Percentiles rank a stretch among this genome's conserved stretches.
Evolutionary conservation across 2,113 vertebrate species (phyloP).

Genomic region (Pangasianodon gigas): DNA sequence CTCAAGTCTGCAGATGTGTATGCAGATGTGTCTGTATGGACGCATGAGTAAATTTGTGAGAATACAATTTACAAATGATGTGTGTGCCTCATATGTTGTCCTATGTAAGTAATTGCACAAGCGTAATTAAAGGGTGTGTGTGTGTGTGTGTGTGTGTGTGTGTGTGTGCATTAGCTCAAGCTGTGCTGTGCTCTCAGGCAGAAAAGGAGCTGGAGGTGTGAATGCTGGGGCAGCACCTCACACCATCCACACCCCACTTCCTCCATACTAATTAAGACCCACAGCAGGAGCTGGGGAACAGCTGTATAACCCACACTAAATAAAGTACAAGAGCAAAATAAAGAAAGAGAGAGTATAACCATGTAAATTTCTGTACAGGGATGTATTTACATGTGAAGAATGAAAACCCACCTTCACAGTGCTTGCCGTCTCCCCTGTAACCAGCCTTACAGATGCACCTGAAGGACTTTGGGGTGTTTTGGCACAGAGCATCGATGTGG

Average conservation of each 20-base stretch:
- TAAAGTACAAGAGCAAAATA: background rate
- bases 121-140: conserved; percentile 1
- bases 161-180: conserved; percentile 56
- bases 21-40: background rate
- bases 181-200: conserved; percentile 65
- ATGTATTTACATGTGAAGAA: background rate
- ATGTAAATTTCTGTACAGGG: background rate
- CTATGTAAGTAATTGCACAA: background rate
- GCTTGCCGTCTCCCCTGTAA: conserved; percentile 92
- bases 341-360: background rate
- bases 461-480: conserved; percentile 93
- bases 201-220: conserved; percentile 64
- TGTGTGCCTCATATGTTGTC: background rate
- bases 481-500: conserved; percentile 96
- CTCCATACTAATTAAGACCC: conserved; percentile 67
- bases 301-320: conserved; percentile 45
- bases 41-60: background rate
- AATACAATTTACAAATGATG: background rate
- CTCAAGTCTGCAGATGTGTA: background rate
- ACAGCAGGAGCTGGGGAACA: conserved; percentile 47
- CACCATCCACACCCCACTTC: conserved; percentile 65
- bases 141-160: conserved; percentile 33
- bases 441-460: conserved; percentile 97
- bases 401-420: conserved; percentile 87
- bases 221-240: conserved; percentile 63